phyloP scores from a whole-genome alignment of 1,140 invertebrate species.

The Trachymyrmex cornetzi region DNA sequence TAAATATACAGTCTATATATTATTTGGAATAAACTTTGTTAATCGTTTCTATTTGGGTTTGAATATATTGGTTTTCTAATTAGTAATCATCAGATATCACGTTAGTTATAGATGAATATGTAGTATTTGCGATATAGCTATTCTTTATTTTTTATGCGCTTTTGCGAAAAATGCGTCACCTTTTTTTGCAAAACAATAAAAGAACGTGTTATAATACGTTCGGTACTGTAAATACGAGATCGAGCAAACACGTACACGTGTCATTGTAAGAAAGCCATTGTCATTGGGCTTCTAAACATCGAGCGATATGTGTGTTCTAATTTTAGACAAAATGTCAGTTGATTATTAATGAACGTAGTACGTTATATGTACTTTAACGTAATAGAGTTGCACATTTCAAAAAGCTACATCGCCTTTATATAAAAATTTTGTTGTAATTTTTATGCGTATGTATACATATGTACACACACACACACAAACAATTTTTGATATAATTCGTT shows the following conservation, averaged over 20 bases:
- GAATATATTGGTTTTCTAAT: background rate
- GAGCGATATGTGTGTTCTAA: background rate
- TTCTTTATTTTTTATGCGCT: background rate
- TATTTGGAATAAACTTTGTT: background rate
- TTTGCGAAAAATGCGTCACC: background rate
- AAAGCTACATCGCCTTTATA: background rate
- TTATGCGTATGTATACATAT: background rate
- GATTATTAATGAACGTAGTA: background rate
- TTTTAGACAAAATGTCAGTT: conserved; percentile 15
- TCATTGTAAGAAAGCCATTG: background rate
- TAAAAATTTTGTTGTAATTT: background rate
- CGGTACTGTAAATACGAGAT: background rate
- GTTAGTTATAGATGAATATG: background rate
- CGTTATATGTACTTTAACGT: too few species aligned
- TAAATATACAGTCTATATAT: background rate
- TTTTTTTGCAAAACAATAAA: background rate
- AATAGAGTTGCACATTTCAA: background rate
- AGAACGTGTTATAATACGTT: background rate
- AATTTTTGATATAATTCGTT: background rate
- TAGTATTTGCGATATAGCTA: background rate
- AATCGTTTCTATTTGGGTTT: background rate
- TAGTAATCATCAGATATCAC: background rate
- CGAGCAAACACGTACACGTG: background rate
- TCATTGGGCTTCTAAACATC: background rate
- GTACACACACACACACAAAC: background rate